These are phyloP conservation scores for Molossus alvarezi DNA, from an alignment of 2,797 vertebrate species.

Conservation along the genomic window DNA sequence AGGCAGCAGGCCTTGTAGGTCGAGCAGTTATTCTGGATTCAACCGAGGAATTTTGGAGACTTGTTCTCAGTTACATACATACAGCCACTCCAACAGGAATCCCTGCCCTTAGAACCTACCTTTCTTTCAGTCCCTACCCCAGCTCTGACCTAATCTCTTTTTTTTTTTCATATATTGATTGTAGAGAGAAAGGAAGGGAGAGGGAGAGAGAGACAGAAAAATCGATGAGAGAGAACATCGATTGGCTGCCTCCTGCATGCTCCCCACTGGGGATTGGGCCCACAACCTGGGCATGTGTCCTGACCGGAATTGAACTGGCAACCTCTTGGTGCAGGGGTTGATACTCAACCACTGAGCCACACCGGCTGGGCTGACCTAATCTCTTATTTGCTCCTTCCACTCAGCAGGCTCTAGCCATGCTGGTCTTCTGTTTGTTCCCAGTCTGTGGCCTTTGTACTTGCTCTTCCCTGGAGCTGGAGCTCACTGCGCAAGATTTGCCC, in stretches of 20 bases:
- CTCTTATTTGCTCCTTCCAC: neutral
- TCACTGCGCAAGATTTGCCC: neutral
- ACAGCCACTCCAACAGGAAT: neutral
- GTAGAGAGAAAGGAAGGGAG: too few species aligned
- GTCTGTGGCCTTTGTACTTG: neutral
- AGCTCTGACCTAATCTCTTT: neutral
- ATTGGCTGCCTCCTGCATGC: too few species aligned
- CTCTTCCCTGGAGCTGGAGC: neutral
- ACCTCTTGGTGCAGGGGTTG: too few species aligned
- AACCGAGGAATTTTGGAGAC: neutral
- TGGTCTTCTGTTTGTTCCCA: neutral
- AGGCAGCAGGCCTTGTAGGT: neutral
- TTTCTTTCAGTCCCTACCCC: neutral
- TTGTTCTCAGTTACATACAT: neutral
- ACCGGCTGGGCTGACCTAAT: neutral
- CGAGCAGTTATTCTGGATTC: slow-evolving; percentile 13
- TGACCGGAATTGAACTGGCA: too few species aligned
- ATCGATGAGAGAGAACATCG: too few species aligned
- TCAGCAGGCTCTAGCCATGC: neutral
- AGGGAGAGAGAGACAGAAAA: too few species aligned
- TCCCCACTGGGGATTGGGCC: too few species aligned
- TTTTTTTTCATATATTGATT: too few species aligned
- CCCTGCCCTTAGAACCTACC: neutral
- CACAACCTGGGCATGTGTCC: too few species aligned
- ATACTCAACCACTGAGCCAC: too few species aligned